Evolutionary conservation across 2,113 vertebrate species (phyloP), one percentile per base, ranked within the genome.

Genomic region (Rhineura floridana): DNA sequence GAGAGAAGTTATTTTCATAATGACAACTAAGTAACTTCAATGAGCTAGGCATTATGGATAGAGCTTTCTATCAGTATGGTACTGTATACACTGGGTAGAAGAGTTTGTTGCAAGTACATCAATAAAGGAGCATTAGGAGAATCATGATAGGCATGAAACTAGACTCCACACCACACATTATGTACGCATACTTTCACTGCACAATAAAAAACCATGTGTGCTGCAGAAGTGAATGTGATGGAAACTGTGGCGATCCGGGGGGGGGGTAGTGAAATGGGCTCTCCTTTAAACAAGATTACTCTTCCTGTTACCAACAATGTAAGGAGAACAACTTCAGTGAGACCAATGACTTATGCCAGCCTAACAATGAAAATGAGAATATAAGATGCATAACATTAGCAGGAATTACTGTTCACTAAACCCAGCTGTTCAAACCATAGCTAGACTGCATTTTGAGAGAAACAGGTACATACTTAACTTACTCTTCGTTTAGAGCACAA

Each of bases 401-500:
- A 0, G 33, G 69, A 63, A 15, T 78, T 88, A 67, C 1, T 83
- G 76, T 46, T 70, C 50, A 39, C 0, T 85, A 44, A 30, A 23
- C 19, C 23, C 42, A 69, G 28, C 1, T 52, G 30, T 83, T 77
- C 63, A 3, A 88, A 84, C 63, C 72, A 69, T 62, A 39, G 23
- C 13, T 39, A 55, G 36, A 36, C 44, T 23, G 3, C 10, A 25
- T 8, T 39, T 73, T 2, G 69, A 12, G 44, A 25, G 69, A 65
- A n/a, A 65, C n/a, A 83, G 67, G 3, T 69, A 0, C 25, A 46
- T 4, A 46, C 55, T n/a, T 10, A 89, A 96, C 98, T 98, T 98
- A 99, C 99, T 99, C 98, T 92, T 99, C 99, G 0, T 99, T 99
- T 19, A 98, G 97, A 75, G 98, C 97, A 9, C 99, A 99, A 33